A percentile compares a stretch with the other conserved stretches of the same genome.
Conservation (phyloP, 2,113 vertebrate species). For the Hypanus sabinus region DNA sequence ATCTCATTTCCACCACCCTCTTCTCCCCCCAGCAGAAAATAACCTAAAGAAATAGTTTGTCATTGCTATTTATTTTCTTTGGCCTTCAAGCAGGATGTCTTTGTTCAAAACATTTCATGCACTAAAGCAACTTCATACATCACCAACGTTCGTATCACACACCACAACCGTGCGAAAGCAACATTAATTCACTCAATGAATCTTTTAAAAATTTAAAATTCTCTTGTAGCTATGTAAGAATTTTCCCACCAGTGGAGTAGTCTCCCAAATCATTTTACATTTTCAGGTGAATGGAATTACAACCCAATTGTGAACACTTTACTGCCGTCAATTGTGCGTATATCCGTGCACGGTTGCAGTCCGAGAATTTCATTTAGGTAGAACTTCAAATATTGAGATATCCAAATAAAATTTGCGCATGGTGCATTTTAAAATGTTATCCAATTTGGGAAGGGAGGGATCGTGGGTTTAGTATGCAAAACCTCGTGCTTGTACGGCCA, state of each 20-base stretch:
- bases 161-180: not conserved
- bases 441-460: not conserved
- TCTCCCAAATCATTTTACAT: not conserved
- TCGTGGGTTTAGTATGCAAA: not conserved
- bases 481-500: not conserved
- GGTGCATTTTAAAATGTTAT: constrained; percentile 4
- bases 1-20: too few relatives aligned
- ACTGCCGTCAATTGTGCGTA: not conserved
- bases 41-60: not conserved
- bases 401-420: not conserved
- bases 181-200: not conserved
- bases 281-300: not conserved
- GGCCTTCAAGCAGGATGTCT: not conserved
- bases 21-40: not conserved
- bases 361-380: not conserved
- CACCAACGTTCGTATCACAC: not conserved
- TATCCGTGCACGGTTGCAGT: not conserved
- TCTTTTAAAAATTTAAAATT: constrained; percentile 24
- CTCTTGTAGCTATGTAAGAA: not conserved
- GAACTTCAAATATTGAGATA: not conserved
- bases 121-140: not conserved
- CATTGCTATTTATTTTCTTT: constrained; percentile 1
- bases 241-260: not conserved
- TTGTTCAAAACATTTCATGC: not conserved
- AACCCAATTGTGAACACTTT: too few relatives aligned